Conservation (phyloP, 1,140 invertebrate genomes). For the Zaprionus tsacasi region DNA sequence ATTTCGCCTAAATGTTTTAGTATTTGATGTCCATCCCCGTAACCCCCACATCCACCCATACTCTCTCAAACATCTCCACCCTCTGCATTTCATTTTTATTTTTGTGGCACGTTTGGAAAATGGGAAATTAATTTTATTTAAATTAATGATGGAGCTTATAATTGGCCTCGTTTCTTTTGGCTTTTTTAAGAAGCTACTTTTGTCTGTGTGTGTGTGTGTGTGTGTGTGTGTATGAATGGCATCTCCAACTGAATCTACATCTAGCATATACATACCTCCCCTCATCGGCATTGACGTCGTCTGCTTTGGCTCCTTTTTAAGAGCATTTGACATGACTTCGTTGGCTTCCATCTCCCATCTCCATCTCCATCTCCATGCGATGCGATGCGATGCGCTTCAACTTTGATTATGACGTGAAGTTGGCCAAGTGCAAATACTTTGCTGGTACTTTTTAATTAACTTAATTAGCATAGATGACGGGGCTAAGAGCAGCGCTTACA, state of each 20-base stretch:
- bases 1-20: constrained; percentile 78
- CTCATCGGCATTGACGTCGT: constrained; percentile 17
- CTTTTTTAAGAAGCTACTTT: constrained; percentile 57
- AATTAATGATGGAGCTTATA: constrained; percentile 82
- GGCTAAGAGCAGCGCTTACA: constrained; percentile 75
- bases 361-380: constrained; percentile 37
- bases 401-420: constrained; percentile 82
- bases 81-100: constrained; percentile 30
- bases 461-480: constrained; percentile 81
- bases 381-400: constrained; percentile 65
- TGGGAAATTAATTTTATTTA: constrained; percentile 80
- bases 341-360: constrained; percentile 69
- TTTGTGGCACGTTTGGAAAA: constrained; percentile 36
- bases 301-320: constrained; percentile 62
- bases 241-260: constrained; percentile 17
- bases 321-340: constrained; percentile 80
- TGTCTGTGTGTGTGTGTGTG: constrained; percentile 4
- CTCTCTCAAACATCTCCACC: not conserved
- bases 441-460: constrained; percentile 82
- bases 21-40: constrained; percentile 54
- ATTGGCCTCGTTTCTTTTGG: constrained; percentile 71
- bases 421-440: constrained; percentile 81
- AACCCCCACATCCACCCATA: constrained; percentile 43
- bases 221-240: constrained; percentile 42
- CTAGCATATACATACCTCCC: not conserved